Conservation (phyloP, 2,797 vertebrate genomes). For the Philypnodon macrostomus region DNA sequence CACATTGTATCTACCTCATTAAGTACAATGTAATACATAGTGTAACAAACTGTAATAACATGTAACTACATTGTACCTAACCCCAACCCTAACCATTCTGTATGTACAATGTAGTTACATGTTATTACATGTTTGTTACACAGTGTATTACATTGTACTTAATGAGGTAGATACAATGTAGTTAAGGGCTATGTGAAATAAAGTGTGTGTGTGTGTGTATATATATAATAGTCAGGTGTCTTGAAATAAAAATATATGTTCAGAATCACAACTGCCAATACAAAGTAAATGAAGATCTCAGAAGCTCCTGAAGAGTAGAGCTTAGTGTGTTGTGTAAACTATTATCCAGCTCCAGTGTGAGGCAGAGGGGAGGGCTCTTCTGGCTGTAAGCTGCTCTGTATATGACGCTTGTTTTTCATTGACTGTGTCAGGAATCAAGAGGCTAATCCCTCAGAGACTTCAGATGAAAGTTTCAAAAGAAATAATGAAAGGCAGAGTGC, state of each 20-base stretch:
- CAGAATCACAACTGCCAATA: constrained; percentile 1
- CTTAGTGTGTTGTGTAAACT: constrained; percentile 61
- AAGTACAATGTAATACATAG: too few relatives aligned
- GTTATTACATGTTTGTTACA: too few relatives aligned
- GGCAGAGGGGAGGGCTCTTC: constrained; percentile 50
- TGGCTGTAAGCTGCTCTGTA: constrained; percentile 72
- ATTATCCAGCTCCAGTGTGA: constrained; percentile 57
- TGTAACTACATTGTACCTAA: too few relatives aligned
- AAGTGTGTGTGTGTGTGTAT: too few relatives aligned
- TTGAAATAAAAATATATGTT: not conserved
- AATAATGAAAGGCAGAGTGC: constrained; percentile 82
- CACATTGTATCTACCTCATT: too few relatives aligned
- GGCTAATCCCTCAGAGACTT: constrained; percentile 82
- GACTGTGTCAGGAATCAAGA: constrained; percentile 85
- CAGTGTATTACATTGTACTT: too few relatives aligned
- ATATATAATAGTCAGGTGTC: not conserved
- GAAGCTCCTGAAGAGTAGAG: constrained; percentile 28
- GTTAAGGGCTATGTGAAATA: too few relatives aligned
- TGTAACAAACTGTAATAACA: too few relatives aligned
- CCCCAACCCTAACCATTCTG: too few relatives aligned
- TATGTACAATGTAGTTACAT: too few relatives aligned
- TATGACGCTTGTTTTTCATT: constrained; percentile 82
- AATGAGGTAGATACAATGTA: too few relatives aligned
- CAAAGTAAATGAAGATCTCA: constrained; percentile 13
- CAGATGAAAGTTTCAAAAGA: constrained; percentile 84